Evolutionary conservation across 2,888 invertebrate genomes (phyloP), one percentile per base, ranked within the genome.

Genomic region (Scaptomyza caliginosa): DNA sequence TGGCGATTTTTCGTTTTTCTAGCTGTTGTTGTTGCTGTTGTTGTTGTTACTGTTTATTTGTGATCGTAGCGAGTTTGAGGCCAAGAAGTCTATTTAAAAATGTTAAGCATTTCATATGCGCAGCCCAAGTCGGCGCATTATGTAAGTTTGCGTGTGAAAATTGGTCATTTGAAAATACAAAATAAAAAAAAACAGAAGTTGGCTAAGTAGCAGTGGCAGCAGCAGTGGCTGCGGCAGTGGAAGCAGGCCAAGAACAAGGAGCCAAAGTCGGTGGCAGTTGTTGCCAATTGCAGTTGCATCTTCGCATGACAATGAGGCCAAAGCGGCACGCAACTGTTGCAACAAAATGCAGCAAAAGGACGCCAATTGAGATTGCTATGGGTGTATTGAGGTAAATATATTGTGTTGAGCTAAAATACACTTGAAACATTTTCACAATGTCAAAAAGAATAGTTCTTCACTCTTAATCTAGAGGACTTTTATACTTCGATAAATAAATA

Each of bases 91-190:
- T 81, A 81, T 86, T 74, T 69, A 64, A 72, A 82, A 84, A 82
- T 82, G 82, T 63, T 84, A 82, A 81, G 74, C 66, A 82, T 82
- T 82, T 84, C 78, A 80, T 80, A 80, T 80, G 84, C 77, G 59
- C 16, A 34, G 16, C 34, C 60, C 77, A 30, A 55, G 52, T 34
- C 34, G 34, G 68, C 57, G 62, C 77, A 83, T 82, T 83, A 82
- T 82, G 86, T 80, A 85, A 83, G 88, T 79, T 83, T 85, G 88
- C 86, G 85, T 87, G 86, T 87, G 88, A 83, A 87, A 86, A 78
- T 83, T 87, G 85, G 79, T 85, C 86, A 85, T 87, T 87, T 83
- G 86, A 86, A 73, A 80, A 69, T 63, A 6, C 30, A 66, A 54
- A 48, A 63, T 54, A 30, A 36, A 38, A 7, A 45, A 55, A 49